Percentiles rank a stretch among this genome's conserved stretches.
These are phyloP conservation scores for Agrochola lota DNA, from an alignment of 2,888 invertebrate species.

Conservation along the genomic window DNA sequence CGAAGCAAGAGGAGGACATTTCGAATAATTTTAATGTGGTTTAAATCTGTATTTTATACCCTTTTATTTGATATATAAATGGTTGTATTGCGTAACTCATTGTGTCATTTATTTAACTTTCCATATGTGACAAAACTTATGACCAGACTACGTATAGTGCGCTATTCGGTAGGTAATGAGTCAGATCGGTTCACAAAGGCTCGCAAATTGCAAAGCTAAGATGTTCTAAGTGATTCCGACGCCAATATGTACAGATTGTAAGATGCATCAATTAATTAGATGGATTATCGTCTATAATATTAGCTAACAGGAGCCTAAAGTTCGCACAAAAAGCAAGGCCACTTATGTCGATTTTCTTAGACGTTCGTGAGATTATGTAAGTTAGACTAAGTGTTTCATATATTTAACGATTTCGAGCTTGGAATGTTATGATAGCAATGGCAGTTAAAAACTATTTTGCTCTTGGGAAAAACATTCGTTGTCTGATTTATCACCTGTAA, in stretches of 20 bases:
- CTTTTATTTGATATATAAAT: too few relatives aligned
- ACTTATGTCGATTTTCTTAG: constrained; percentile 24
- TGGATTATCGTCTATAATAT: constrained; percentile 6
- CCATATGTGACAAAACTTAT: too few relatives aligned
- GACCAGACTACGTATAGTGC: too few relatives aligned
- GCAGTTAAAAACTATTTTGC: neutral
- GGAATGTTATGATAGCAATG: neutral
- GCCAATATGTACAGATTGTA: constrained; percentile 20
- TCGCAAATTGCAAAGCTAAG: constrained; percentile 32
- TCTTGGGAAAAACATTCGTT: neutral
- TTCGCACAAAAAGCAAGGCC: constrained; percentile 27
- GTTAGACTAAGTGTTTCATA: constrained; percentile 6
- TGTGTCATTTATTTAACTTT: too few relatives aligned
- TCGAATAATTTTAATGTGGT: too few relatives aligned
- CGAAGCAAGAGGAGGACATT: too few relatives aligned
- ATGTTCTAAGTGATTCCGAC: constrained; percentile 23
- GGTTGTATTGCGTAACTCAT: too few relatives aligned
- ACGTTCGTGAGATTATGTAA: neutral
- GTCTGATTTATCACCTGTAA: neutral
- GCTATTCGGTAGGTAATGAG: constrained; percentile 20
- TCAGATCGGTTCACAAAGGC: constrained; percentile 28
- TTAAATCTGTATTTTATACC: too few relatives aligned
- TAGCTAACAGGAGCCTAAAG: constrained; percentile 24
- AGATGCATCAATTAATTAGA: constrained; percentile 44
- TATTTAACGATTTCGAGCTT: constrained; percentile 9